Conservation (phyloP, 1,140 invertebrate genomes). For the Zaprionus nigranus region DNA sequence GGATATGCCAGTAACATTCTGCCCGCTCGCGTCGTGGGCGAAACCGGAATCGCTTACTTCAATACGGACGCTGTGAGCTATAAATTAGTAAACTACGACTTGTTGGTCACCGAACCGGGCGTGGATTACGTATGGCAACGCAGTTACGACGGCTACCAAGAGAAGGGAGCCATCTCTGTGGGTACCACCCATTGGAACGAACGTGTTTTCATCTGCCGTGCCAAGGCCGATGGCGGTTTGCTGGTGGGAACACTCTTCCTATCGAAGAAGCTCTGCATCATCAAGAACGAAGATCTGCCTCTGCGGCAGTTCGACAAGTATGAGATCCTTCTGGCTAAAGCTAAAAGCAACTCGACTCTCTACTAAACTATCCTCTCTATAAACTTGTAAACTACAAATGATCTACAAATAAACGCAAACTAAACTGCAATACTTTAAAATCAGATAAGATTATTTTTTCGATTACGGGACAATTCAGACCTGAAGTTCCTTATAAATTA, state of each 20-base stretch:
- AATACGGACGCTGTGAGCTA: conserved; percentile 6
- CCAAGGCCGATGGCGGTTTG: conserved; percentile 25
- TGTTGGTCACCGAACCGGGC: background rate
- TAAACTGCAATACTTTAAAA: background rate
- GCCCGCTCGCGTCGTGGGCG: conserved; percentile 34
- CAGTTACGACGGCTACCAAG: conserved; percentile 37
- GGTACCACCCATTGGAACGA: conserved; percentile 35
- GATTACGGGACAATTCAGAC: background rate
- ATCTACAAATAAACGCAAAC: background rate
- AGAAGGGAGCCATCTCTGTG: conserved; percentile 23
- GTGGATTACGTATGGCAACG: conserved; percentile 20
- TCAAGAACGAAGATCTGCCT: conserved; percentile 11
- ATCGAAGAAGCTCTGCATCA: conserved; percentile 14
- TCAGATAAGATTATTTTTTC: background rate
- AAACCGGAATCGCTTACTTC: conserved; percentile 24
- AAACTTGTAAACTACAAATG: background rate
- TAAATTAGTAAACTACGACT: conserved; percentile 5
- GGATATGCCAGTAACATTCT: background rate
- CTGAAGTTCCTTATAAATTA: background rate
- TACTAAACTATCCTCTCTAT: background rate
- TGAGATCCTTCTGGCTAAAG: conserved; percentile 25
- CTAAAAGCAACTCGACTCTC: background rate
- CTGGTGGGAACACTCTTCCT: conserved; percentile 25
- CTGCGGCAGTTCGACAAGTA: conserved; percentile 31
- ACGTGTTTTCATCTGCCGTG: conserved; percentile 41